phyloP scores from a whole-genome alignment of 2,797 vertebrate genomes.

The Smutsia gigantea region DNA sequence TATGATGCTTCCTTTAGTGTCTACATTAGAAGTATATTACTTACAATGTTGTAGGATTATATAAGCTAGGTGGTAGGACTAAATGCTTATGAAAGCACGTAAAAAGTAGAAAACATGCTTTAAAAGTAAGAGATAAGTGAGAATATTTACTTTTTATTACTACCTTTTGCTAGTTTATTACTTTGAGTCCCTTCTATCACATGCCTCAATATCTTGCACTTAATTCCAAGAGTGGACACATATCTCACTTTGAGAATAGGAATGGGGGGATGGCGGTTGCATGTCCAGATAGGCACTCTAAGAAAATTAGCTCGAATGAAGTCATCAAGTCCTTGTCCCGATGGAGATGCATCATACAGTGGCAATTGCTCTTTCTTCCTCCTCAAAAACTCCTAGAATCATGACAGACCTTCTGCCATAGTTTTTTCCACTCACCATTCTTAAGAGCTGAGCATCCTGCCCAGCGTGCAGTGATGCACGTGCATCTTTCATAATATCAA shows the following conservation, averaged over 20 bases:
- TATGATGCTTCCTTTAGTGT: neutral
- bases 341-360: neutral
- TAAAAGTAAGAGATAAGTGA: neutral
- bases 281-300: neutral
- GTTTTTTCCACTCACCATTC: neutral
- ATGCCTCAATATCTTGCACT: neutral
- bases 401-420: neutral
- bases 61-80: neutral
- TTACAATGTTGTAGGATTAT: neutral
- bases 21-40: neutral
- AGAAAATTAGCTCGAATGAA: neutral
- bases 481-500: neutral
- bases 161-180: neutral
- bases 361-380: neutral
- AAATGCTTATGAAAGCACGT: neutral
- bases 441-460: neutral
- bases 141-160: neutral
- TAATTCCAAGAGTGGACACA: neutral
- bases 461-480: neutral
- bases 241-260: neutral
- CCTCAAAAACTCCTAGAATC: constrained; percentile 19
- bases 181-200: neutral
- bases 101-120: neutral
- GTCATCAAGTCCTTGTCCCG: neutral
- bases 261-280: neutral